A percentile compares a stretch with the other conserved stretches of the same genome.
Evolutionary conservation across 2,797 vertebrate species (phyloP).

Genomic region (Corythornis leucogaster): DNA sequence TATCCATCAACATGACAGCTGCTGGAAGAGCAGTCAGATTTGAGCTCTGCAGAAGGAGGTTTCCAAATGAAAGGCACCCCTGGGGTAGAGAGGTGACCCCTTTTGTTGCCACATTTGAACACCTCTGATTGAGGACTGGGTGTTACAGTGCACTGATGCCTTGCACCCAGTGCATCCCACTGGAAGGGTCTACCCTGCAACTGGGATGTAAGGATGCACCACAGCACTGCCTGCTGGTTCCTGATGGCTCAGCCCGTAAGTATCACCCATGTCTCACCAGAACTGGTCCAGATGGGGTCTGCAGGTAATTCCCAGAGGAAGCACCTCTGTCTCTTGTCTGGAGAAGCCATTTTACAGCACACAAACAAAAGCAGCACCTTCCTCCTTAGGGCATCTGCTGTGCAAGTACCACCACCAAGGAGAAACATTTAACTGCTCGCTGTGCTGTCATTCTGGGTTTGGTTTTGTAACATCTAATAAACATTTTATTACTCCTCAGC

Average conservation of each 20-base stretch:
- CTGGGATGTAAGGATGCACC: fast-evolving
- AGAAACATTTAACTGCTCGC: slow-evolving; percentile 55
- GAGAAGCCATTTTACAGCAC: background rate
- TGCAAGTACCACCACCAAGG: background rate
- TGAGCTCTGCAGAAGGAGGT: background rate
- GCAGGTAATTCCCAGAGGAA: background rate
- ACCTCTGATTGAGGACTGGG: background rate
- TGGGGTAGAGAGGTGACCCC: background rate
- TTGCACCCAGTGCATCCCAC: background rate
- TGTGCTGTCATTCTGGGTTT: slow-evolving; percentile 38
- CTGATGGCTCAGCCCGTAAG: background rate
- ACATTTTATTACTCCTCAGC: slow-evolving; percentile 64
- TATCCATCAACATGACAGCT: background rate
- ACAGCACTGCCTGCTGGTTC: fast-evolving
- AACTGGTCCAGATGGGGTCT: background rate
- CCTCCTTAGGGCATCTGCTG: background rate
- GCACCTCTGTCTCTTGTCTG: background rate
- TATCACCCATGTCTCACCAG: fast-evolving
- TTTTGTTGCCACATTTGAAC: background rate
- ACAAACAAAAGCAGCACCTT: background rate
- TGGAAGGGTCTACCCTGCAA: background rate
- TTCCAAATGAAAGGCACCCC: background rate
- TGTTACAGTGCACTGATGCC: background rate
- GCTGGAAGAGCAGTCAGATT: background rate
- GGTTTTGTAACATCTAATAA: slow-evolving; percentile 66